Percentiles rank a stretch among this genome's conserved stretches.
Conservation (phyloP, 2,113 vertebrate genomes). For the Percina caprodes region DNA sequence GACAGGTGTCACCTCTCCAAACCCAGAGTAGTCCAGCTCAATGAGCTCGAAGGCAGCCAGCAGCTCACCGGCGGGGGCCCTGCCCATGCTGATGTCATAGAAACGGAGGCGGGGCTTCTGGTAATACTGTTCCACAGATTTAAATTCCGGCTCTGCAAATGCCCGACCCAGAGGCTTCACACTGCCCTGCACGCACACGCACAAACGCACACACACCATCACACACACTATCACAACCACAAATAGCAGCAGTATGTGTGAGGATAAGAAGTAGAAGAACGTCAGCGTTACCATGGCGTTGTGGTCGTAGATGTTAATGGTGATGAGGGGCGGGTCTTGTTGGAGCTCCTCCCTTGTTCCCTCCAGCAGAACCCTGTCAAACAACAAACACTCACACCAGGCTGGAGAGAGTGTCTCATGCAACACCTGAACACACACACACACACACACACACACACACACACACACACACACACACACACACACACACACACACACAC, state of each 20-base stretch:
- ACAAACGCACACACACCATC: not conserved
- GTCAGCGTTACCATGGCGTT: conserved; percentile 65
- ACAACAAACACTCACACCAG: conserved; percentile 92
- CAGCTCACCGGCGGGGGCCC: conserved; percentile 86
- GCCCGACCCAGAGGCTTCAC: conserved; percentile 88
- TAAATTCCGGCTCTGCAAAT: conserved; percentile 89
- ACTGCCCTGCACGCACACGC: conserved; percentile 77
- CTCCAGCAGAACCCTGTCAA: conserved; percentile 91
- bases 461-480: conserved; percentile 7
- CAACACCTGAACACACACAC: conserved; percentile 81
- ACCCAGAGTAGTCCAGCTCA: conserved; percentile 90
- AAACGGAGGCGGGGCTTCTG: conserved; percentile 87
- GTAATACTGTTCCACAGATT: conserved; percentile 87
- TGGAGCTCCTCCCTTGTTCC: conserved; percentile 89
- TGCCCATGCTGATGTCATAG: conserved; percentile 88
- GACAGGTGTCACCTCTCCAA: conserved; percentile 87
- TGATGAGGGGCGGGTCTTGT: conserved; percentile 88
- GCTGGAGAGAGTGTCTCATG: conserved; percentile 91
- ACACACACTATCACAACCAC: too few relatives aligned
- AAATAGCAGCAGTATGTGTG: not conserved
- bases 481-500: not conserved
- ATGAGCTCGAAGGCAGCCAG: conserved; percentile 93
- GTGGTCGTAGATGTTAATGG: conserved; percentile 90
- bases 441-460: conserved; percentile 34
- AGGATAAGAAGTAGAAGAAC: not conserved